Percentiles rank a stretch among this genome's conserved stretches.
phyloP scores from a whole-genome alignment of 2,113 vertebrate genomes.

The Hymenochirus boettgeri region DNA sequence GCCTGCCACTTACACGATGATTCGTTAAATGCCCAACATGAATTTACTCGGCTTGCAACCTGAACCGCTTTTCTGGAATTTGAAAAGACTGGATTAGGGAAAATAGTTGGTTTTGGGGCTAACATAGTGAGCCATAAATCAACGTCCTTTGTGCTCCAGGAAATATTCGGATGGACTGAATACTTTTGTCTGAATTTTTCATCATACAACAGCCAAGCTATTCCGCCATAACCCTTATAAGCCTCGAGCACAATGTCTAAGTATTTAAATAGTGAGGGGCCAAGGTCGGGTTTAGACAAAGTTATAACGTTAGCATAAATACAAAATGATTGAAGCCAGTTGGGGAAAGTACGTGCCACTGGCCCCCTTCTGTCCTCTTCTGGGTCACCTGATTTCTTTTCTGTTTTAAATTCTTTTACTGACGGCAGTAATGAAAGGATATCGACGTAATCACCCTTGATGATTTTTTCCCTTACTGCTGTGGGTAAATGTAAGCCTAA shows the following conservation, averaged over 20 bases:
- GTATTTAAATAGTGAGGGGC: not conserved
- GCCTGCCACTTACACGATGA: not conserved
- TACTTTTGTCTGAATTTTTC: not conserved
- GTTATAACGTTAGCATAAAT: not conserved
- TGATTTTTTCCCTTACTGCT: too few species aligned
- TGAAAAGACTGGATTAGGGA: not conserved
- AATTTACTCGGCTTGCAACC: not conserved
- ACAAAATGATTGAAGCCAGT: not conserved
- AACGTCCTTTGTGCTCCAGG: not conserved
- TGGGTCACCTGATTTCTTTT: too few species aligned
- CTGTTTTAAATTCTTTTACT: too few species aligned
- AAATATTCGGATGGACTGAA: not conserved
- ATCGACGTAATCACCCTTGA: too few species aligned
- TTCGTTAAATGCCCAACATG: not conserved
- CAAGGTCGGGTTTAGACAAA: not conserved
- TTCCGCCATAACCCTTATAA: not conserved
- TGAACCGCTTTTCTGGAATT: not conserved
- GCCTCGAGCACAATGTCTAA: not conserved
- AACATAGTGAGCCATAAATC: not conserved
- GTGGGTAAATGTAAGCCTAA: too few species aligned
- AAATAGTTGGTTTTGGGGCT: not conserved
- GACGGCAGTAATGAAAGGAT: too few species aligned
- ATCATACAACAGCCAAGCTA: not conserved
- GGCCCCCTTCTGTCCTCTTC: not conserved
- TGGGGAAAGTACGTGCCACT: too few species aligned